Percentiles rank a stretch among this genome's conserved stretches.
These are phyloP conservation scores for Hesperia comma DNA, from an alignment of 2,888 invertebrate genomes.

Conservation along the genomic window DNA sequence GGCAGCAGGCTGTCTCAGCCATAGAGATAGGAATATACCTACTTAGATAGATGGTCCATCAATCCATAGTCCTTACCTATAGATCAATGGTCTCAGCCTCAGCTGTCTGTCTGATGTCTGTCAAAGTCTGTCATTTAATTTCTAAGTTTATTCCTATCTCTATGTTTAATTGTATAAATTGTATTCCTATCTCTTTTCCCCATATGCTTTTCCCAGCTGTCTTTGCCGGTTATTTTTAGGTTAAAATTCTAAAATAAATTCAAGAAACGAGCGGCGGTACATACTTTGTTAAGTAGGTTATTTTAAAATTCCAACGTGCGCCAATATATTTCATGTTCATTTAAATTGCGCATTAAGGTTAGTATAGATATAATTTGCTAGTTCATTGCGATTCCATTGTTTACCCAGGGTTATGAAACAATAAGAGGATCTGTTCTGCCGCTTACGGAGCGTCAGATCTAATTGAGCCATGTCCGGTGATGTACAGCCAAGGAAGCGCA, in stretches of 20 bases:
- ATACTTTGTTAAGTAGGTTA: slow-evolving; percentile 74
- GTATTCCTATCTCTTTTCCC: slow-evolving; percentile 62
- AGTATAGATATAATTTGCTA: slow-evolving; percentile 57
- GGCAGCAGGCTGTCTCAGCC: too few species aligned
- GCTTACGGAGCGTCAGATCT: slow-evolving; percentile 72
- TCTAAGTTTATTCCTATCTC: not conserved
- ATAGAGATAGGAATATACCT: too few species aligned
- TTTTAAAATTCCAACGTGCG: slow-evolving; percentile 77
- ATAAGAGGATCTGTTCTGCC: slow-evolving; percentile 67
- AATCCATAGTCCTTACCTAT: too few species aligned
- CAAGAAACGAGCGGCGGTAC: slow-evolving; percentile 70
- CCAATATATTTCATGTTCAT: slow-evolving; percentile 64
- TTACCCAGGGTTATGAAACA: slow-evolving; percentile 82
- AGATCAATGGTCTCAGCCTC: too few species aligned
- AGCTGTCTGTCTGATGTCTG: too few species aligned
- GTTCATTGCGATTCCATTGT: slow-evolving; percentile 68
- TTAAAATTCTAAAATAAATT: slow-evolving; percentile 82
- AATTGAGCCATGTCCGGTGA: slow-evolving; percentile 91
- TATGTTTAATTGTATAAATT: slow-evolving; percentile 2
- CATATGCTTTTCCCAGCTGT: slow-evolving; percentile 81
- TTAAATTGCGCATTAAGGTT: slow-evolving; percentile 76
- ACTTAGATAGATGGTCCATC: too few species aligned
- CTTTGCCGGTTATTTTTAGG: slow-evolving; percentile 82
- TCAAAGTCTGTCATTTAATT: not conserved
- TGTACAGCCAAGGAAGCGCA: slow-evolving; percentile 93